These are phyloP conservation scores for Petrosia ficiformis DNA, from an alignment of 37 sponge, comb jelly and placozoan species.

Conservation along the genomic window DNA sequence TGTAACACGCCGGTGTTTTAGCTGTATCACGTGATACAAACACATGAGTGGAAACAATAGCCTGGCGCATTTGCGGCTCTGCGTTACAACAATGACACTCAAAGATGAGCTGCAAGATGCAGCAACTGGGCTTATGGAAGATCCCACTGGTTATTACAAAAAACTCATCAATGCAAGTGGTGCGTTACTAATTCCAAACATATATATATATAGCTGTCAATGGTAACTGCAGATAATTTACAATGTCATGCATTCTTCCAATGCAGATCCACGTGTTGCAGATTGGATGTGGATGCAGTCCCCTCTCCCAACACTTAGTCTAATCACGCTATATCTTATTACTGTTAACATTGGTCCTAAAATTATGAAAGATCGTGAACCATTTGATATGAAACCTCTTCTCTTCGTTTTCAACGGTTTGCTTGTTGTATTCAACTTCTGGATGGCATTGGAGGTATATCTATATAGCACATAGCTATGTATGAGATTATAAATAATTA, in stretches of 20 bases:
- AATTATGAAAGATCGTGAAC: conserved; percentile 79
- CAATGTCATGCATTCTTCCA: too few relatives aligned
- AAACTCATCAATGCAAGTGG: conserved; percentile 39
- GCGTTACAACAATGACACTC: conserved; percentile 14
- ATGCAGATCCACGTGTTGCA: conserved; percentile 92
- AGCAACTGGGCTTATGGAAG: not conserved
- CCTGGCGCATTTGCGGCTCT: too few relatives aligned
- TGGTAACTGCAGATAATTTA: not conserved
- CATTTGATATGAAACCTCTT: conserved; percentile 65
- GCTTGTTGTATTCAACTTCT: conserved; percentile 72
- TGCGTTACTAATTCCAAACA: conserved; percentile 8
- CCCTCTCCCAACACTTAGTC: conserved; percentile 70
- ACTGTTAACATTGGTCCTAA: conserved; percentile 64
- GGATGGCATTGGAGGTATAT: conserved; percentile 79
- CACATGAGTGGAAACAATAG: too few relatives aligned
- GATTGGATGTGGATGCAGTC: conserved; percentile 95
- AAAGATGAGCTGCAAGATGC: conserved; percentile 26
- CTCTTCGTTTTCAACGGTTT: conserved; percentile 81
- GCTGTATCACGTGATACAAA: too few relatives aligned
- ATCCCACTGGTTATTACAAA: conserved; percentile 44
- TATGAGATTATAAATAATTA: too few relatives aligned
- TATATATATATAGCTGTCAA: not conserved
- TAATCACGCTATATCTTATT: conserved; percentile 64
- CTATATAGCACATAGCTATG: too few relatives aligned
- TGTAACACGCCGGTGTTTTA: too few relatives aligned